Conservation (phyloP, 2,797 vertebrate genomes). For the Meriones psammophilus region DNA sequence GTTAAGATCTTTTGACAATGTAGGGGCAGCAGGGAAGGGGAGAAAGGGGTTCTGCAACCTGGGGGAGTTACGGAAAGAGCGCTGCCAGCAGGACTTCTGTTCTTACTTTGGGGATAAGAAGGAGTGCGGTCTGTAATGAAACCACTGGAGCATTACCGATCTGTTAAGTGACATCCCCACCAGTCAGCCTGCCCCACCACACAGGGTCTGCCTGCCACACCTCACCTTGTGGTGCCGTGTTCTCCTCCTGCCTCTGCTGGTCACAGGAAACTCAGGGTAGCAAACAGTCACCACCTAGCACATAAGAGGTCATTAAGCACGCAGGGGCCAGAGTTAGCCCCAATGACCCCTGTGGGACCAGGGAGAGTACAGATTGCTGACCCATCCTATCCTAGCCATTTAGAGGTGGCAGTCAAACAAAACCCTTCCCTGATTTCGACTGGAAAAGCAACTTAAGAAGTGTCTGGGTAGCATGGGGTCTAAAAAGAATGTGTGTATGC, state of each 20-base stretch:
- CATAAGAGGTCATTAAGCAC: constrained; percentile 81
- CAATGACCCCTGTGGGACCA: not conserved
- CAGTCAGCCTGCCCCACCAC: not conserved
- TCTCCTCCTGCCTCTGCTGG: constrained; percentile 83
- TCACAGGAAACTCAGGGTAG: constrained; percentile 81
- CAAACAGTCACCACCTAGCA: constrained; percentile 74
- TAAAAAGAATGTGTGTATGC: constrained; percentile 27
- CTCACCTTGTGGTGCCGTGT: constrained; percentile 71
- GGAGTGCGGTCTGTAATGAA: not conserved
- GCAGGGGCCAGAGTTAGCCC: constrained; percentile 69
- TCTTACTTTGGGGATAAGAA: not conserved
- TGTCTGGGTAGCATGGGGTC: constrained; percentile 41
- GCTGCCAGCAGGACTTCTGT: not conserved
- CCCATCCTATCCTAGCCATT: constrained; percentile 77
- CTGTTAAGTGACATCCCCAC: constrained; percentile 60
- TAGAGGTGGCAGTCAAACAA: constrained; percentile 77
- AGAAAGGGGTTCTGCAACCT: constrained; percentile 27
- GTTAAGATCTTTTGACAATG: constrained; percentile 68
- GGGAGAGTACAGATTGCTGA: constrained; percentile 82
- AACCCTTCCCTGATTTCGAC: constrained; percentile 68
- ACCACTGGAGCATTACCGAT: not conserved
- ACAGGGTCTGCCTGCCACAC: constrained; percentile 49
- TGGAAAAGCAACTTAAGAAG: constrained; percentile 75
- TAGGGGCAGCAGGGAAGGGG: constrained; percentile 45
- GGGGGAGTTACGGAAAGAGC: not conserved